These are phyloP conservation scores for Halyomorpha halys DNA, from an alignment of 1,140 invertebrate species.

Conservation along the genomic window DNA sequence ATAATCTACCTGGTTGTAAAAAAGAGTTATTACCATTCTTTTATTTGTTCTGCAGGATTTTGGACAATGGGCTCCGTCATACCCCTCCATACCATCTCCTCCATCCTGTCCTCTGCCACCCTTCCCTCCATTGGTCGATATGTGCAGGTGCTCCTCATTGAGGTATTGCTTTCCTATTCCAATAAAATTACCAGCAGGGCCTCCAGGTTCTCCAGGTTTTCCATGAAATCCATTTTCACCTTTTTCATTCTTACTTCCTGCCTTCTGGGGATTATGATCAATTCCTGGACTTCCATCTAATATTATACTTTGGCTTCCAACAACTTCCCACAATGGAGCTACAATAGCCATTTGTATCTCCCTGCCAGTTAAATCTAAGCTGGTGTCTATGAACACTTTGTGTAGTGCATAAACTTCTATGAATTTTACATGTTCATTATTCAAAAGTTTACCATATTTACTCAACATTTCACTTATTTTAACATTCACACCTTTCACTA, in stretches of 20 bases:
- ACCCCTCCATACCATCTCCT: not conserved
- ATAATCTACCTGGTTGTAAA: too few relatives aligned
- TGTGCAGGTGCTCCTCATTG: not conserved
- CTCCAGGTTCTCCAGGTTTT: not conserved
- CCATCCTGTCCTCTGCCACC: not conserved
- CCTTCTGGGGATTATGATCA: not conserved
- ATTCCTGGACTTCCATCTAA: conserved; percentile 6
- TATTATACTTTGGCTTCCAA: not conserved
- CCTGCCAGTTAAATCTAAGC: not conserved
- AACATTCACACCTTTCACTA: not conserved
- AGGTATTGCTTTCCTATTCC: not conserved
- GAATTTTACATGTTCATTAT: not conserved
- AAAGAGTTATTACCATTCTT: too few relatives aligned
- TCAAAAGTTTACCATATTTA: not conserved
- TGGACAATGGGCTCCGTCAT: not conserved
- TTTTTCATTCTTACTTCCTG: not conserved
- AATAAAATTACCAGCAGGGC: conserved; percentile 4
- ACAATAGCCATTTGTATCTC: conserved; percentile 2
- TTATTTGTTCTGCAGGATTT: not conserved
- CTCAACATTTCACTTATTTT: too few relatives aligned
- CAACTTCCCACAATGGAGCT: conserved; percentile 20
- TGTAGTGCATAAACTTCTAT: not conserved
- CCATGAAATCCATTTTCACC: not conserved
- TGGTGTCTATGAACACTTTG: not conserved
- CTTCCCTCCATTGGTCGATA: not conserved